Conservation (phyloP, 2,888 invertebrate genomes). For the Cryptus viduatorius region DNA sequence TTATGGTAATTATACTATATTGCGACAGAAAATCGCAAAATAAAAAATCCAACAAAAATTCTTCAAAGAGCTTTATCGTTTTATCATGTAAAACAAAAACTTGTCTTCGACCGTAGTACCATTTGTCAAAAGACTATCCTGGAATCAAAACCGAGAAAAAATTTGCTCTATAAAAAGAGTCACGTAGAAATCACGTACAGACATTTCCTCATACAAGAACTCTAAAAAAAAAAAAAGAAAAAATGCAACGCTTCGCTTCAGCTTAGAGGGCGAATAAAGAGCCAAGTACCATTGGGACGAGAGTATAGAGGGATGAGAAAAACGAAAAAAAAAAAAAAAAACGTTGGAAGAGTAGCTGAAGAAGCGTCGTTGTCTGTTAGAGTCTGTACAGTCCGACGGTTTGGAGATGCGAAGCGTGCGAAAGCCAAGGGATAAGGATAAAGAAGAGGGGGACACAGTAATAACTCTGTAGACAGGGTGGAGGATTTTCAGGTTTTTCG, state of each 20-base stretch:
- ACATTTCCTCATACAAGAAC: neutral
- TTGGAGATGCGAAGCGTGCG: conserved; percentile 1
- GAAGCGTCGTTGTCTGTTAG: neutral
- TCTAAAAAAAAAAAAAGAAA: neutral
- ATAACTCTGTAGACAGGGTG: conserved; percentile 76
- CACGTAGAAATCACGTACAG: neutral
- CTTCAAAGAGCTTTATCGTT: no score
- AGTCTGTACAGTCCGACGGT: conserved; percentile 1
- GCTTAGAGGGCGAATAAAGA: neutral
- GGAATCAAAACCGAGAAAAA: neutral
- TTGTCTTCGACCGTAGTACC: no score
- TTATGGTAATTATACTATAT: no score
- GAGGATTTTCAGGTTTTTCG: neutral
- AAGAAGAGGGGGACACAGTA: conserved; percentile 44
- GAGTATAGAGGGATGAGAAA: neutral
- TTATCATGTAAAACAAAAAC: no score
- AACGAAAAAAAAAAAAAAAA: neutral
- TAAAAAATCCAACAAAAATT: no score
- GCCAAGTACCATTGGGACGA: neutral
- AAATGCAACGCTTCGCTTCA: neutral
- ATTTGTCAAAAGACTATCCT: no score
- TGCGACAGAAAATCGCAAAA: no score
- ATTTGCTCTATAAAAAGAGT: neutral
- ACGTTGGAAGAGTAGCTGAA: neutral
- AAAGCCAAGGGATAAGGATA: conserved; percentile 16